phyloP scores from a whole-genome alignment of 2,113 vertebrate genomes.

The Gymnarchus niloticus region DNA sequence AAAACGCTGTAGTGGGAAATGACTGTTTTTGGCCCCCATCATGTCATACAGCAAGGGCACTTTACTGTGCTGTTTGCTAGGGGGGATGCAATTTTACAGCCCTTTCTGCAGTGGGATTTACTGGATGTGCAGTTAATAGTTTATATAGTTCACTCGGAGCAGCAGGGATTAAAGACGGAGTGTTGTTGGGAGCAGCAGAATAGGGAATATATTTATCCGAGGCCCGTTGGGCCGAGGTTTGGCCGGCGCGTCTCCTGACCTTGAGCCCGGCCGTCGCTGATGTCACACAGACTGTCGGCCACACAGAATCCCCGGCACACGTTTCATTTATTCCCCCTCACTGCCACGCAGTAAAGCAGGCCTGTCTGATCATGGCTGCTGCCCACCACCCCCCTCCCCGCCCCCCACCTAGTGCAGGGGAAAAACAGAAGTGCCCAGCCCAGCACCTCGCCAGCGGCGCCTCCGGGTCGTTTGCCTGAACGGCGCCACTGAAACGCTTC shows the following conservation, averaged over 20 bases:
- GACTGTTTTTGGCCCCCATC: conserved; percentile 60
- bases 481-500: conserved; percentile 46
- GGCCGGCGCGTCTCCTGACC: conserved; percentile 34
- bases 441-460: conserved; percentile 23
- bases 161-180: conserved; percentile 57
- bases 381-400: background rate
- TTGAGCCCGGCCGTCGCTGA: conserved; percentile 27
- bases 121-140: conserved; percentile 66
- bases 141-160: conserved; percentile 61
- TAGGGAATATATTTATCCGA: conserved; percentile 43
- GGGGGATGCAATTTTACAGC: conserved; percentile 47
- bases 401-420: background rate
- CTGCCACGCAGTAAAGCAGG: background rate
- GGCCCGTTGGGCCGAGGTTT: conserved; percentile 18
- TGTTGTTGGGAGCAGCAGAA: conserved; percentile 41
- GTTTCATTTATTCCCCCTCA: background rate
- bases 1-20: conserved; percentile 62
- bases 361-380: conserved; percentile 2
- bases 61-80: conserved; percentile 50
- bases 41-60: conserved; percentile 60
- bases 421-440: background rate
- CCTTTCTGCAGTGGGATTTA: conserved; percentile 57
- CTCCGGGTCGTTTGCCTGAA: conserved; percentile 49
- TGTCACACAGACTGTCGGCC: conserved; percentile 14
- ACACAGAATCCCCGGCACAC: background rate